phyloP scores from a whole-genome alignment of 2,888 invertebrate species.

The Machimus atricapillus region DNA sequence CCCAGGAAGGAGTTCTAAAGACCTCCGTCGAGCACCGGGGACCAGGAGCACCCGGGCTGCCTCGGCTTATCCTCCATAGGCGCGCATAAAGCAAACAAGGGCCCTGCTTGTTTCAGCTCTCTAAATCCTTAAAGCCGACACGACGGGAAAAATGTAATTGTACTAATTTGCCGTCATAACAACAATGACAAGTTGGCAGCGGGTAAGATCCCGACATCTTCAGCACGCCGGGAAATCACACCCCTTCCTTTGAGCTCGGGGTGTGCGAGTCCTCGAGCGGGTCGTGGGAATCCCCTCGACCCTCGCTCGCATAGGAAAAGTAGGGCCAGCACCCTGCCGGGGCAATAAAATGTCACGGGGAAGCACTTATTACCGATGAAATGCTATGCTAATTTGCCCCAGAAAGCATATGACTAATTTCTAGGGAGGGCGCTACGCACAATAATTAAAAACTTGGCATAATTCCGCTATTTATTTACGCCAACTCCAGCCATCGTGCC shows the following conservation, averaged over 20 bases:
- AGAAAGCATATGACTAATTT: slow-evolving; percentile 11
- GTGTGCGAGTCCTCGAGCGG: neutral
- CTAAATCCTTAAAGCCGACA: slow-evolving; percentile 8
- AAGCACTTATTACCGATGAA: slow-evolving; percentile 18
- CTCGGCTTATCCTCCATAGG: neutral
- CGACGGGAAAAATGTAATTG: slow-evolving; percentile 21
- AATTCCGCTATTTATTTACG: neutral
- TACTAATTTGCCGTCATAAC: slow-evolving; percentile 33
- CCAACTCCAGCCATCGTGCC: neutral
- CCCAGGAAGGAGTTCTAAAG: slow-evolving; percentile 4
- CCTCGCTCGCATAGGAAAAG: too few relatives aligned
- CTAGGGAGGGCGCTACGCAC: neutral
- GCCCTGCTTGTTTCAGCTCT: neutral
- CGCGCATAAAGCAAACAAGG: slow-evolving; percentile 11
- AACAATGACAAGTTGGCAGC: slow-evolving; percentile 12
- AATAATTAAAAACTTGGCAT: slow-evolving; percentile 16
- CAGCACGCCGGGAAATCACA: neutral
- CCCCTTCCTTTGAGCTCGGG: neutral
- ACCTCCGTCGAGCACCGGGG: neutral
- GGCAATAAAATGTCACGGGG: slow-evolving; percentile 24
- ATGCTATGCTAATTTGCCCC: slow-evolving; percentile 20
- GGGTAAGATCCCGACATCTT: neutral
- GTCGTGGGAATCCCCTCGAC: neutral
- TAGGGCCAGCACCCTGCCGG: neutral
- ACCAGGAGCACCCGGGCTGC: neutral